Conservation (phyloP, 1,140 invertebrate genomes). For the Dinoponera quadriceps region DNA sequence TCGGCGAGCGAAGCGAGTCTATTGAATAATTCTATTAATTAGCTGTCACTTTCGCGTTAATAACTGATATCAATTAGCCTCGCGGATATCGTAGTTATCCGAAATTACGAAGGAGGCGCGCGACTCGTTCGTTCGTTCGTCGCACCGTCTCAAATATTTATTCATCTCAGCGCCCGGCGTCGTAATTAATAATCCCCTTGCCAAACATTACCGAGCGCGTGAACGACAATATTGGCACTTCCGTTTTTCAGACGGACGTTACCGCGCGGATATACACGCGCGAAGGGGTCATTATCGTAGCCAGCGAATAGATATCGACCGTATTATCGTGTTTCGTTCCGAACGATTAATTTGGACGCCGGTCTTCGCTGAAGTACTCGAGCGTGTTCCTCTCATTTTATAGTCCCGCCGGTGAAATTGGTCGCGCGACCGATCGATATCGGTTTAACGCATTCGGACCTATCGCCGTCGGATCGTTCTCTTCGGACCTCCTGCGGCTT, state of each 20-base stretch:
- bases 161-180: neutral
- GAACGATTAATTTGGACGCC: slow-evolving; percentile 46
- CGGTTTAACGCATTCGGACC: slow-evolving; percentile 73
- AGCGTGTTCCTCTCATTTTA: slow-evolving; percentile 44
- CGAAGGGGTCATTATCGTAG: slow-evolving; percentile 4
- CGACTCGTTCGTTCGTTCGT: neutral
- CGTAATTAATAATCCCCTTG: neutral
- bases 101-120: slow-evolving; percentile 12
- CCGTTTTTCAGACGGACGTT: neutral
- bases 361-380: neutral
- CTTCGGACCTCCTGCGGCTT: slow-evolving; percentile 52
- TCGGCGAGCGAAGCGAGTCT: too few species aligned
- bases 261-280: neutral
- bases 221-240: slow-evolving; percentile 2
- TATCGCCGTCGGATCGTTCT: slow-evolving; percentile 69
- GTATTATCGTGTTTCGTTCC: slow-evolving; percentile 46
- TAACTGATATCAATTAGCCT: neutral
- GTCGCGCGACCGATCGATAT: slow-evolving; percentile 65
- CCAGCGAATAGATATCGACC: slow-evolving; percentile 15
- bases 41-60: neutral
- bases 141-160: slow-evolving; percentile 18
- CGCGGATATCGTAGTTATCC: neutral
- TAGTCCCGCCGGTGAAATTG: slow-evolving; percentile 64
- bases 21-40: neutral
- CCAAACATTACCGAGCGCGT: neutral